Percentiles rank a stretch among this genome's conserved stretches.
phyloP scores from a whole-genome alignment of 2,113 vertebrate species.

The Mustela nigripes region DNA sequence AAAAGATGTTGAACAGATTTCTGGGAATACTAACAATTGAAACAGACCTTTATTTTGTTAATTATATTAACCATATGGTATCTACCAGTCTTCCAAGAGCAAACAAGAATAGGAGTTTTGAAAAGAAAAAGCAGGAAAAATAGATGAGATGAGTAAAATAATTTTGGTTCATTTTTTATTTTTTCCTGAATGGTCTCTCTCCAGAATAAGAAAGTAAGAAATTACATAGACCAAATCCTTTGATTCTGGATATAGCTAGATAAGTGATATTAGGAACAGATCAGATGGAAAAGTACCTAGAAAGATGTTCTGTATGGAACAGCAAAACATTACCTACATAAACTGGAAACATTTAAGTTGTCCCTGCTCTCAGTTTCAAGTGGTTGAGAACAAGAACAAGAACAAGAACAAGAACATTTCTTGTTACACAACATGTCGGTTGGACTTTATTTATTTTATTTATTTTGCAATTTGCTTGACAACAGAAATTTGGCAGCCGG shows the following conservation, averaged over 20 bases:
- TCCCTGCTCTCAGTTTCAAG: background rate
- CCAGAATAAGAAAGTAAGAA: background rate
- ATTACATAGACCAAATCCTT: background rate
- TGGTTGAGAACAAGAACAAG: background rate
- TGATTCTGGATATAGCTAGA: background rate
- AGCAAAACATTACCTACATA: background rate
- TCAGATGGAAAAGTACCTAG: background rate
- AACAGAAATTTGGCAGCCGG: constrained; percentile 5
- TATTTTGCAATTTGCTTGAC: background rate
- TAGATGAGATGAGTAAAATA: background rate
- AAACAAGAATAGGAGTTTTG: background rate
- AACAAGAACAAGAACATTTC: background rate
- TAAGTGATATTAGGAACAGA: background rate
- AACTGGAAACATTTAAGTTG: constrained; percentile 25
- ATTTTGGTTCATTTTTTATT: background rate
- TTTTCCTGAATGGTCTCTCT: background rate
- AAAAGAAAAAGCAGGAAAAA: background rate
- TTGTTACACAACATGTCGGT: background rate
- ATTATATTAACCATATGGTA: background rate
- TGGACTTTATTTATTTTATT: background rate
- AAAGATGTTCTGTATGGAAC: background rate
- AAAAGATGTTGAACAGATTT: background rate
- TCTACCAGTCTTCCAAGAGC: background rate
- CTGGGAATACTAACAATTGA: background rate
- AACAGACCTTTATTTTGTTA: background rate